Conservation (phyloP, 2,888 invertebrate genomes). For the Stomorhina lunata region DNA sequence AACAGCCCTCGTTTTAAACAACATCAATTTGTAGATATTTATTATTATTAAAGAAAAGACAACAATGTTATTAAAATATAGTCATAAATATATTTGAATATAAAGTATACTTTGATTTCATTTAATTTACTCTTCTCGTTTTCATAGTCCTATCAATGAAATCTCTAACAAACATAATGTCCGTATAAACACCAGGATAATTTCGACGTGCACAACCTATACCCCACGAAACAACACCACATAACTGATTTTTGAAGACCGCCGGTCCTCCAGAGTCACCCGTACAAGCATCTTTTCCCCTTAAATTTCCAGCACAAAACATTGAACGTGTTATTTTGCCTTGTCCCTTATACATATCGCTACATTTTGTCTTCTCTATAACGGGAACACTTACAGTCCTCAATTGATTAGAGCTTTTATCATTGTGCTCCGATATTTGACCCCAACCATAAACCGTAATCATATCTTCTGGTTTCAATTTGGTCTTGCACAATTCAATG, state of each 20-base stretch:
- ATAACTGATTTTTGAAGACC: slow-evolving; percentile 65
- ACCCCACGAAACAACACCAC: slow-evolving; percentile 85
- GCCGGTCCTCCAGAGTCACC: slow-evolving; percentile 76
- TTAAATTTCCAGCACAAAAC: slow-evolving; percentile 70
- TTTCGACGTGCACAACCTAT: slow-evolving; percentile 80
- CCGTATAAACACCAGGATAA: slow-evolving; percentile 88
- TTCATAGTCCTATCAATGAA: too few relatives aligned
- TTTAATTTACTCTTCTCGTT: too few relatives aligned
- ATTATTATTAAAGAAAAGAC: too few relatives aligned
- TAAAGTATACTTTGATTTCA: too few relatives aligned
- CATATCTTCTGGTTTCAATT: slow-evolving; percentile 64
- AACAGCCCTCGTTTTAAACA: too few relatives aligned
- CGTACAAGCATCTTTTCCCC: slow-evolving; percentile 71
- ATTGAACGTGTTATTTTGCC: slow-evolving; percentile 66
- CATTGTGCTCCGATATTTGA: slow-evolving; percentile 64
- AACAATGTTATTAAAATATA: too few relatives aligned
- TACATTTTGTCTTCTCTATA: slow-evolving; percentile 69
- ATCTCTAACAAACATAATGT: slow-evolving; percentile 79
- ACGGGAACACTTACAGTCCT: slow-evolving; percentile 71
- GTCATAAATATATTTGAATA: too few relatives aligned
- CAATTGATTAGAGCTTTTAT: slow-evolving; percentile 68
- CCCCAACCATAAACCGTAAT: slow-evolving; percentile 75
- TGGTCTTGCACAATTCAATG: slow-evolving; percentile 70
- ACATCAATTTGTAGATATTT: too few relatives aligned
- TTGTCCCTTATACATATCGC: background rate